Evolutionary conservation across 2,797 vertebrate species (phyloP).

Genomic region (Parauchenoglanis ngamensis): DNA sequence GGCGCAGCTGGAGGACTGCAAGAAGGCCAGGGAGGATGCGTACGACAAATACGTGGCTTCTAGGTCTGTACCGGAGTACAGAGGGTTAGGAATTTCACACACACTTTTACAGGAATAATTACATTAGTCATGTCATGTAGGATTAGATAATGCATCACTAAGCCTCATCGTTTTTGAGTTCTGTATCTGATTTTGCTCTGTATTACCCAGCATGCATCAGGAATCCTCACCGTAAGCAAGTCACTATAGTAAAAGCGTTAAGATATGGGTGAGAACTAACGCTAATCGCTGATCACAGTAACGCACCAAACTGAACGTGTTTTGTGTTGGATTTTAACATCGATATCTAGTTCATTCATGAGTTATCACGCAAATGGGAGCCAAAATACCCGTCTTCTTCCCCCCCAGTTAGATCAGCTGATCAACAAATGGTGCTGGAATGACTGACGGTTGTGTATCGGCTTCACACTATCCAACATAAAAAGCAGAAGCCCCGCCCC

Average conservation of each 20-base stretch:
- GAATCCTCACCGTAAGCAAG: neutral
- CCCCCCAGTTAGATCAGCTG: neutral
- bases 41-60: constrained; percentile 96
- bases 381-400: neutral
- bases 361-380: neutral
- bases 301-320: neutral
- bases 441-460: neutral
- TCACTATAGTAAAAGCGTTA: neutral
- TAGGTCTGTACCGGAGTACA: constrained; percentile 73
- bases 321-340: neutral
- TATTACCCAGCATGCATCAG: constrained; percentile 1
- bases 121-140: neutral
- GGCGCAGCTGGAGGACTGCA: constrained; percentile 88
- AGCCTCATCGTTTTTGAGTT: neutral
- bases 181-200: neutral
- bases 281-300: neutral
- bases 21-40: constrained; percentile 89
- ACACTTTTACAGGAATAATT: neutral
- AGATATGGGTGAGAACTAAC: neutral
- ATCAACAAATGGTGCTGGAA: neutral
- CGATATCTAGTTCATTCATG: too few relatives aligned
- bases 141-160: neutral
- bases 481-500: neutral
- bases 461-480: neutral
- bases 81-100: neutral